Evolutionary conservation across 2,888 invertebrate genomes (phyloP).

Genomic region (Monochamus alternatus): DNA sequence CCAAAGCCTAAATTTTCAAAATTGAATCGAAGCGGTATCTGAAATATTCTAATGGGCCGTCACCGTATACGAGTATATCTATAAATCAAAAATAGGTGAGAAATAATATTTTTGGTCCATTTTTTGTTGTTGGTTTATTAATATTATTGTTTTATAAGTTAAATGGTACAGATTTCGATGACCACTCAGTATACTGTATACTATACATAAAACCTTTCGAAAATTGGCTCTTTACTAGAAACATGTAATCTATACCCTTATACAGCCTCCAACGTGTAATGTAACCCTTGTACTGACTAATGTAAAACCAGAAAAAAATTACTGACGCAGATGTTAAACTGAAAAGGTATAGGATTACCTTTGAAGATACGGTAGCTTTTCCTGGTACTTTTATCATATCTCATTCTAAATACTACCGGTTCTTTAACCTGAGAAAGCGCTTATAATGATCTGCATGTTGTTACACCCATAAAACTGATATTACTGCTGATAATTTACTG

Average conservation of each 20-base stretch:
- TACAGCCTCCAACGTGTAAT: not conserved
- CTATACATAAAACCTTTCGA: too few species aligned
- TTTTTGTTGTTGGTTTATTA: too few species aligned
- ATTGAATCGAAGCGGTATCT: too few species aligned
- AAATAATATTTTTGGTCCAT: too few species aligned
- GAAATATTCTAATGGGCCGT: too few species aligned
- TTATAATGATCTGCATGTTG: conserved; percentile 50
- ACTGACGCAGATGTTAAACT: conserved; percentile 26
- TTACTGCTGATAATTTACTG: not conserved
- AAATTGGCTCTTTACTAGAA: not conserved
- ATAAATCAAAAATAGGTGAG: too few species aligned
- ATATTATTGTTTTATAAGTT: too few species aligned
- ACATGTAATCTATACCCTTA: conserved; percentile 3
- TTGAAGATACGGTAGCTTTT: conserved; percentile 36
- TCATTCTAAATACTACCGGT: conserved; percentile 48
- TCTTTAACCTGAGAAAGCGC: conserved; percentile 46
- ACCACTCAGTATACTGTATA: too few species aligned
- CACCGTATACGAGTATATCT: too few species aligned
- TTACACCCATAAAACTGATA: conserved; percentile 27
- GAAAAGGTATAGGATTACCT: conserved; percentile 24
- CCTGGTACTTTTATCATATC: conserved; percentile 52
- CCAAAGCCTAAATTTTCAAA: too few species aligned
- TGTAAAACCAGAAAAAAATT: conserved; percentile 7
- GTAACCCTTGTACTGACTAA: not conserved
- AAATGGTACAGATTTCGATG: too few species aligned